Percentiles rank a stretch among this genome's conserved stretches.
Evolutionary conservation across 2,797 vertebrate species (phyloP).

Genomic region (Takifugu rubripes): DNA sequence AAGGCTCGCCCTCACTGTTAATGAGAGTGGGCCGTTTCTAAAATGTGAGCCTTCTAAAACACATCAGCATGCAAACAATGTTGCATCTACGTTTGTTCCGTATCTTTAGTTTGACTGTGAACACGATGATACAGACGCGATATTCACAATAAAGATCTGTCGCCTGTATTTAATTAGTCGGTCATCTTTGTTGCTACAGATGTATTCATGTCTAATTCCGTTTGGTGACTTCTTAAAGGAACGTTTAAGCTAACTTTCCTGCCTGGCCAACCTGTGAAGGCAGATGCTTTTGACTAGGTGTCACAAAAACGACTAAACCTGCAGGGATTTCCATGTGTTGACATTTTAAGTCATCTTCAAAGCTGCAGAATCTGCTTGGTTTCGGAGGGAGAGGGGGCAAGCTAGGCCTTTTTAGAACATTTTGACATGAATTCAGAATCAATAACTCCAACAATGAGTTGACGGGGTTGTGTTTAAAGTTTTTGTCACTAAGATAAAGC

Average conservation of each 20-base stretch:
- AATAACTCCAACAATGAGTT: conserved; percentile 22
- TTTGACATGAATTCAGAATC: conserved; percentile 36
- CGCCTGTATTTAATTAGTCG: not conserved
- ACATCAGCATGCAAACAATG: conserved; percentile 55
- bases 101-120: conserved; percentile 33
- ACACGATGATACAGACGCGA: conserved; percentile 7
- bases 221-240: conserved; percentile 1
- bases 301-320: conserved; percentile 24
- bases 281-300: not conserved
- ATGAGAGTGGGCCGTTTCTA: conserved; percentile 61
- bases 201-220: not conserved
- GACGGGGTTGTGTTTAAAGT: conserved; percentile 30
- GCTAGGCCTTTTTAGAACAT: conserved; percentile 21
- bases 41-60: conserved; percentile 56
- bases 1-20: conserved; percentile 53
- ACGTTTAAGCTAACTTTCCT: not conserved
- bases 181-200: conserved; percentile 2
- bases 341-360: conserved; percentile 17
- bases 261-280: conserved; percentile 4
- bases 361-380: not conserved
- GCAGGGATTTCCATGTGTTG: conserved; percentile 17
- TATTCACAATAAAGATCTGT: conserved; percentile 13
- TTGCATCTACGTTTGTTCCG: conserved; percentile 33
- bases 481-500: conserved; percentile 29
- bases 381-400: conserved; percentile 15